phyloP scores from a whole-genome alignment of 2,113 vertebrate genomes.

The Benitochromis conjunctus region DNA sequence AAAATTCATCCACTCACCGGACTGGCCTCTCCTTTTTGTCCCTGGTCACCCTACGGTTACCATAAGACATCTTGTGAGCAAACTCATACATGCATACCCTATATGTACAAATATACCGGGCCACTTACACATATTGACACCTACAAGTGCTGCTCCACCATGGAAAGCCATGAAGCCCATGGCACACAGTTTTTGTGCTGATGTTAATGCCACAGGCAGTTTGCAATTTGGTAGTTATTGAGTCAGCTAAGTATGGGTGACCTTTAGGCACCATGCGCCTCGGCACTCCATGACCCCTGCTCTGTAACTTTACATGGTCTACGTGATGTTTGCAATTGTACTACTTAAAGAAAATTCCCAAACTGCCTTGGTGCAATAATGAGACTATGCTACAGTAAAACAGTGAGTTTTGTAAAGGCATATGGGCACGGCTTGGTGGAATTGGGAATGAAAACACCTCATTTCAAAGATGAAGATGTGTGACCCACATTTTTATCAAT shows the following conservation, averaged over 20 bases:
- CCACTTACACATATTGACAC: background rate
- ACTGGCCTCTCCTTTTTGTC: constrained; percentile 67
- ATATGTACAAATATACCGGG: background rate
- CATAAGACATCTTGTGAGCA: background rate
- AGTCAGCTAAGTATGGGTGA: background rate
- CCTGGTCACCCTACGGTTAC: constrained; percentile 69
- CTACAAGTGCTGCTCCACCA: background rate
- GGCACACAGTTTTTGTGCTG: background rate
- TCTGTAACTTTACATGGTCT: background rate
- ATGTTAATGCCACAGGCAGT: background rate
- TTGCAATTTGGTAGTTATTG: background rate
- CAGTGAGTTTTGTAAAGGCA: rapidly evolving
- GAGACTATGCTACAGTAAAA: background rate
- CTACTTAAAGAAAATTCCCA: background rate
- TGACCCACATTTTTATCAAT: background rate
- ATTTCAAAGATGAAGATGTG: background rate
- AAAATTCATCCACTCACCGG: constrained; percentile 43
- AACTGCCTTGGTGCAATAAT: background rate
- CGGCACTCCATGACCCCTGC: background rate
- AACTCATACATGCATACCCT: background rate
- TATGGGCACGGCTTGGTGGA: background rate
- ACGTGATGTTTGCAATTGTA: background rate
- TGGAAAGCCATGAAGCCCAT: background rate
- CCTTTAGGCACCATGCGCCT: background rate
- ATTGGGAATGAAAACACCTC: background rate